These are phyloP conservation scores for Arenicola marina DNA, from an alignment of 2,888 invertebrate genomes.

Conservation along the genomic window DNA sequence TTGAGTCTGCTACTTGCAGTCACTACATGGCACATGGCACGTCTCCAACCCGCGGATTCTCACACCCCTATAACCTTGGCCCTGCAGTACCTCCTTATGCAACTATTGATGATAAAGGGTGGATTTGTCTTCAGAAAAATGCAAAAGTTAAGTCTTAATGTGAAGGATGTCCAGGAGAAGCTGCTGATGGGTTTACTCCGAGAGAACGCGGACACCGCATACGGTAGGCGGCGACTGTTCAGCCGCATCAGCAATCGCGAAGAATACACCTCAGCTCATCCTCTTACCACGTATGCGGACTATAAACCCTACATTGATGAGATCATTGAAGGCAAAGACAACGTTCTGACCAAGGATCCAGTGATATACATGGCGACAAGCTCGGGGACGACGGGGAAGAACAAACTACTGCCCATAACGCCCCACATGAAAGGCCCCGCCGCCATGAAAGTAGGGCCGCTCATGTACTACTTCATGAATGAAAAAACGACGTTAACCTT, in stretches of 20 bases:
- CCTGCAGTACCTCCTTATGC: constrained; percentile 25
- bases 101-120: constrained; percentile 8
- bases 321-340: constrained; percentile 7
- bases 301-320: constrained; percentile 19
- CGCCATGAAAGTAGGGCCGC: constrained; percentile 9
- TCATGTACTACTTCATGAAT: constrained; percentile 17
- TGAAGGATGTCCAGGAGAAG: constrained; percentile 13
- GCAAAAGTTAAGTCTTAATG: neutral
- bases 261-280: constrained; percentile 22
- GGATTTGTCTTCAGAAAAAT: constrained; percentile 5
- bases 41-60: constrained; percentile 20
- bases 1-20: too few relatives aligned
- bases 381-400: constrained; percentile 38
- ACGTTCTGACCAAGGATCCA: constrained; percentile 26
- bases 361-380: constrained; percentile 33
- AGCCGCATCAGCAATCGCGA: constrained; percentile 13
- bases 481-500: constrained; percentile 7
- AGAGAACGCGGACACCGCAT: constrained; percentile 23
- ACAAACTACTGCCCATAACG: constrained; percentile 32
- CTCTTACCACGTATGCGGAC: constrained; percentile 26
- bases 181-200: constrained; percentile 18
- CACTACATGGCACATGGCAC: constrained; percentile 13
- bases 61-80: constrained; percentile 25
- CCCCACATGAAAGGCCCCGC: constrained; percentile 9
- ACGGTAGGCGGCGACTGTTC: constrained; percentile 21